Base-by-base conservation (phyloP, 2,113 vertebrate genomes). In the Macrotus californicus region DNA sequence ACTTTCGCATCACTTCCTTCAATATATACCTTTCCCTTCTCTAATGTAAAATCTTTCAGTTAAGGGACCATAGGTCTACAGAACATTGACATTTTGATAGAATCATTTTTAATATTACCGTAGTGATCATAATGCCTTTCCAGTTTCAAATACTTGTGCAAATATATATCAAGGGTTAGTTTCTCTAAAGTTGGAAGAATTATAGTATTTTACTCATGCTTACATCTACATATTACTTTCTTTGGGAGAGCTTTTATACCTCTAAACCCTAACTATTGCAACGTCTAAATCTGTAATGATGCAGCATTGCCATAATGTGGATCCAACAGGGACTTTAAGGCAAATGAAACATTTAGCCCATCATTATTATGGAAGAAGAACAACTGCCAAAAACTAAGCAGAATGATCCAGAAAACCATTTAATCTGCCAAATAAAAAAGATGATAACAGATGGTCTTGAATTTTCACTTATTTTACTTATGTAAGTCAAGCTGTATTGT, bases 121-220 rank as follows among this genome's bases (percentile, higher is more conserved):
- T 52, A 72, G 31, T 76, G 21, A 6, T 90, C 24, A 70, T 36
- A 93, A 91, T 67, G 14, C 56, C 56, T 56, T 87, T 76, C 21
- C 6, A 89, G 81, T 91, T 97, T 96, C 59, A 94, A 56, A 73
- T 83, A 54, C n/a, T 66, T 94, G 31, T 95, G 26, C 54, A 89
- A 91, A 75, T 87, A 41, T 94, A 39, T 94, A 80, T 76, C 21
- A 93, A 43, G 5, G 24, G 4, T 77, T 92, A 59, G 21, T 94
- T 96, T 83, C 36, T 80, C 79, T 93, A 87, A 91, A 96, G 59
- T n/a, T 41, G 16, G 43, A 77, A 70, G 29, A 91, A 86, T 80
- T 91, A 59, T 3, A 92, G 29, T 59, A 75, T 90, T 76, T 89
- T 90, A 75, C 21, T 79, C 52, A 79, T 87, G 61, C 41, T 77